Evolutionary conservation across 23 tunicate species (phyloP).

Genomic region (Aplidium turbinatum): DNA sequence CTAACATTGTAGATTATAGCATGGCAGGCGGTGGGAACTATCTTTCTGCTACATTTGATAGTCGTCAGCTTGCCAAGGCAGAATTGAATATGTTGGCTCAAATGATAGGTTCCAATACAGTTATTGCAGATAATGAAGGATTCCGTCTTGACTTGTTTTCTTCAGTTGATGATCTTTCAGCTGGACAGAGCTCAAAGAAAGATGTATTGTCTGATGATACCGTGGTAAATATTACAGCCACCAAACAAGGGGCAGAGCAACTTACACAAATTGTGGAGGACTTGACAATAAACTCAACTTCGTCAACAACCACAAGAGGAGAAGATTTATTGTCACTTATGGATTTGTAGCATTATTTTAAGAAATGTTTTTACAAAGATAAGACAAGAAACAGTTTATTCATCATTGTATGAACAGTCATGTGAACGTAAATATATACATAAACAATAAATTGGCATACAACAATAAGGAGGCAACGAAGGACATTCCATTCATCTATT

Average conservation of each 20-base stretch:
- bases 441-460: no score
- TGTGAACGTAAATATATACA: no score
- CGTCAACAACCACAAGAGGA: conserved; percentile 14
- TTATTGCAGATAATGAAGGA: not conserved
- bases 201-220: not conserved
- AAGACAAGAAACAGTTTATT: no score
- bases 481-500: no score
- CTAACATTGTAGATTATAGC: not conserved
- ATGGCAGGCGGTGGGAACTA: not conserved
- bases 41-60: not conserved
- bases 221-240: conserved; percentile 46
- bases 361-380: not conserved
- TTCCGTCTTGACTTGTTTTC: not conserved
- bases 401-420: no score
- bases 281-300: conserved; percentile 21
- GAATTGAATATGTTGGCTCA: conserved; percentile 69
- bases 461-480: no score
- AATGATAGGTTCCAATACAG: conserved; percentile 51
- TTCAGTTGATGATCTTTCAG: not conserved
- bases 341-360: conserved; percentile 48
- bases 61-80: conserved; percentile 52
- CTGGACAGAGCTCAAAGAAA: conserved; percentile 8
- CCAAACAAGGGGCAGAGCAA: conserved; percentile 18
- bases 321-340: conserved; percentile 69
- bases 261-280: conserved; percentile 67